Conservation (phyloP, 92 coral and sea anemone genomes). For the Phenganax marumi region DNA sequence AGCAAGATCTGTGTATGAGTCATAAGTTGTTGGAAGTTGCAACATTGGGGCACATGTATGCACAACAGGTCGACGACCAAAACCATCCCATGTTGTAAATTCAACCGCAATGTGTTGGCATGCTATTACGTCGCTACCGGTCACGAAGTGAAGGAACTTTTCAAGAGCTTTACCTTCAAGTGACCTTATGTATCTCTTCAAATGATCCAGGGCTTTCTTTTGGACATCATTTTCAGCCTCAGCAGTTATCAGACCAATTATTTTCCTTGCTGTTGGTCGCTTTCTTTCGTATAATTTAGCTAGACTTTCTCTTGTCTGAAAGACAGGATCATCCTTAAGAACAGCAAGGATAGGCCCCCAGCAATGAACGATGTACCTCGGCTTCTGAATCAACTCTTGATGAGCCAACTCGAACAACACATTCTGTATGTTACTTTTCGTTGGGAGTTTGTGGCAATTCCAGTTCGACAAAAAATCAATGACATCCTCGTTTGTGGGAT, state of each 20-base stretch:
- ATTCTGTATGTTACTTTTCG: no score
- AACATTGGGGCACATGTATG: constrained; percentile 59
- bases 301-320: constrained; percentile 10
- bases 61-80: constrained; percentile 49
- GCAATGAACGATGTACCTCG: constrained; percentile 25
- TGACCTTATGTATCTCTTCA: background rate
- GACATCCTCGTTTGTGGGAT: constrained; percentile 38
- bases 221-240: background rate
- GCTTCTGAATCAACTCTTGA: no score
- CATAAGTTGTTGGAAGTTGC: constrained; percentile 54
- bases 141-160: background rate
- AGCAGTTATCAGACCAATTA: background rate
- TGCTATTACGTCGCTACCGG: no score
- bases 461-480: constrained; percentile 26
- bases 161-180: no score
- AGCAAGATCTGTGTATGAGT: constrained; percentile 42
- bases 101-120: no score
- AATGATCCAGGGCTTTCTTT: constrained; percentile 7
- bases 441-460: constrained; percentile 34
- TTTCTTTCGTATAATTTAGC: constrained; percentile 3
- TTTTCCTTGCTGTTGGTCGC: constrained; percentile 7
- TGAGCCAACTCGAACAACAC: no score
- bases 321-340: constrained; percentile 11
- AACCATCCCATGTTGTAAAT: constrained; percentile 32
- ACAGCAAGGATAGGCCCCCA: constrained; percentile 37